Evolutionary conservation across 2,113 vertebrate genomes (phyloP).

Genomic region (western clawed frog (Xenopus tropicalis)): UCB_Xtro_10.0 CM004450.2:109198001-109198500

Average conservation of each 20-base stretch:
- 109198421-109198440: background rate
- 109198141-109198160: constrained; percentile 31
- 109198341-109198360: constrained; percentile 10
- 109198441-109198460: background rate
- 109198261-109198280: constrained; percentile 32
- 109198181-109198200: constrained; percentile 19
- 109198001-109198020: constrained; percentile 60
- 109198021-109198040: constrained; percentile 44
- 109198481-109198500: background rate
- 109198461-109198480: background rate
- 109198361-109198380: constrained; percentile 21
- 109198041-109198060: background rate
- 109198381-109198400: constrained; percentile 28
- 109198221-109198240: constrained; percentile 1
- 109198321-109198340: constrained; percentile 30
- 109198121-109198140: constrained; percentile 48
- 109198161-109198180: constrained; percentile 45
- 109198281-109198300: constrained; percentile 17
- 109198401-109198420: constrained; percentile 1
- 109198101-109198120: constrained; percentile 51
- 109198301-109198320: constrained; percentile 7
- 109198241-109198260: constrained; percentile 33
- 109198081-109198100: constrained; percentile 50
- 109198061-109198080: constrained; percentile 25
- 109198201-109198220: background rate